These are phyloP conservation scores for Tragelaphus imberbis DNA, from an alignment of 2,113 vertebrate genomes.

Conservation along the genomic window DNA sequence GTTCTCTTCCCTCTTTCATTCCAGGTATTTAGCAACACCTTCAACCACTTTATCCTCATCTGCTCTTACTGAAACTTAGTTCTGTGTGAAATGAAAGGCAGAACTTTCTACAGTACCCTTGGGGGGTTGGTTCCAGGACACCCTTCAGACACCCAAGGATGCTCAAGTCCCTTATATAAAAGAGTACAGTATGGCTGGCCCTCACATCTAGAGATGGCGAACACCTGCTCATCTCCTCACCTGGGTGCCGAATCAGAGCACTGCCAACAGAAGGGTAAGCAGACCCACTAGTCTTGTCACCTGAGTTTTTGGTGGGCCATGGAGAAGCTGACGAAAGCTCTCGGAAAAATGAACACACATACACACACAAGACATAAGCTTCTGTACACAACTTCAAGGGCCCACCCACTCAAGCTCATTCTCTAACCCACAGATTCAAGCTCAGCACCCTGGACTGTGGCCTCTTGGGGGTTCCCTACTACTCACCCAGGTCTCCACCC, in stretches of 20 bases:
- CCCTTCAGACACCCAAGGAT: background rate
- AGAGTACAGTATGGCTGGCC: background rate
- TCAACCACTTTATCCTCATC: background rate
- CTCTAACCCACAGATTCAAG: background rate
- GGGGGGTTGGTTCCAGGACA: background rate
- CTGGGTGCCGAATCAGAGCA: background rate
- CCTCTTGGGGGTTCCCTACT: background rate
- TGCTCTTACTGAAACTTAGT: background rate
- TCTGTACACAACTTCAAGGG: background rate
- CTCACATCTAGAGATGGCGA: background rate
- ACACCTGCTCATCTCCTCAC: background rate
- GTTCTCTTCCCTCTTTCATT: background rate
- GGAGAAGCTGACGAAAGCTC: background rate
- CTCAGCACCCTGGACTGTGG: background rate
- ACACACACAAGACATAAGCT: background rate
- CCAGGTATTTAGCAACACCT: background rate
- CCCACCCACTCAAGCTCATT: background rate
- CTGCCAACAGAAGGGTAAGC: background rate
- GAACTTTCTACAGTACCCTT: background rate
- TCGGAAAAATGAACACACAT: background rate
- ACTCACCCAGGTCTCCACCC: background rate
- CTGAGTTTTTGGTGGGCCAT: background rate
- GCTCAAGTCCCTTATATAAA: background rate
- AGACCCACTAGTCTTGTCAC: background rate
- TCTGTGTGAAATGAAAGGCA: background rate